Base-by-base conservation (phyloP, 2,113 vertebrate genomes). In the Oophaga pumilio region DNA sequence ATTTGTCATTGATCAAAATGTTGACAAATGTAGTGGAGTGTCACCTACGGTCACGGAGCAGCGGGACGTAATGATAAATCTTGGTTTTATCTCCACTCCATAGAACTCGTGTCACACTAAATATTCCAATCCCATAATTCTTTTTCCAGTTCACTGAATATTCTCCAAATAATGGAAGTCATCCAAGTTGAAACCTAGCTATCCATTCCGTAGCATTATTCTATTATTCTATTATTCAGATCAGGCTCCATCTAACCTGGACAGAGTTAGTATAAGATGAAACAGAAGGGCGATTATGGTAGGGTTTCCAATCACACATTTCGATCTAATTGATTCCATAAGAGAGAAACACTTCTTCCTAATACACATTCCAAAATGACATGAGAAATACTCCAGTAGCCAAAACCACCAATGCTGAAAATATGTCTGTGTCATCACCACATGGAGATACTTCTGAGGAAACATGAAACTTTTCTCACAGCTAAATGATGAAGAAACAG, bases 321-420 rank as follows among this genome's bases (percentile, higher is more conserved):
- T 62, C 28, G 59, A 68, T 53, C 59, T 78, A 86, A 86, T 79
- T 86, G 64, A 53, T 77, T 86, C 74, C 62, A 62, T 78, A 86
- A 66, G 50, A 86, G 80, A 86, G 49, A 50, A 78, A 73, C 57
- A 83, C 18, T 28, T 82, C 80, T 73, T 88, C 80, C 57, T 76
- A 76, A 76, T 78, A 64, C 24, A 26, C 86, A 83, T 76, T 76
- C 69, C 86, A 83, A 76, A 76, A 88, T 83, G 86, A 83, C 86
- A 82, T 60, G 86, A 87, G 64, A 88, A 77, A 64, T 15, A 24
- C 10, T 66, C 15, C 76, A 76, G 86, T 83, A 83, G 79, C 80
- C 86, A 88, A 87, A 88, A 88, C 86, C 86, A 88, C 86, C 80
- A 88, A 52, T 62, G 64, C 14, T 73, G 52, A 71, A 87, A 85